Percentiles rank a stretch among this genome's conserved stretches.
These are phyloP conservation scores for Eutrigla gurnardus DNA, from an alignment of 2,797 vertebrate genomes.

Conservation along the genomic window DNA sequence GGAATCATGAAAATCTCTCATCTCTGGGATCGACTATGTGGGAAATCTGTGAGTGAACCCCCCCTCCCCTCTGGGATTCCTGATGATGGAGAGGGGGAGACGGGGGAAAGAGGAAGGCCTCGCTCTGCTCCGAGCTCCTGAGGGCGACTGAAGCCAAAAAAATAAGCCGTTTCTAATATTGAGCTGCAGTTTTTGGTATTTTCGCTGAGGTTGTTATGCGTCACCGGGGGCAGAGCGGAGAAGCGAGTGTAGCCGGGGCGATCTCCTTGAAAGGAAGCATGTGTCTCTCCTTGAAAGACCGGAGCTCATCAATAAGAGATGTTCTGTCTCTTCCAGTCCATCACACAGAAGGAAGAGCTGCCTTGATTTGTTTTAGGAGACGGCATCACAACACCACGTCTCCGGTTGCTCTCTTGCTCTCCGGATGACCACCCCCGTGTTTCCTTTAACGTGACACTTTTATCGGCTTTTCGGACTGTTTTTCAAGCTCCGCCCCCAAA, in stretches of 20 bases:
- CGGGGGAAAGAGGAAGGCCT: slow-evolving; percentile 51
- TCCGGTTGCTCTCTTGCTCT: slow-evolving; percentile 21
- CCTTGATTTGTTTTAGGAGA: slow-evolving; percentile 70
- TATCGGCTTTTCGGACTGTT: slow-evolving; percentile 25
- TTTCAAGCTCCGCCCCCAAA: slow-evolving; percentile 26
- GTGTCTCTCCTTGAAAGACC: slow-evolving; percentile 76
- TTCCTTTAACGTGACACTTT: slow-evolving; percentile 45
- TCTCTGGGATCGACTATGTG: slow-evolving; percentile 69
- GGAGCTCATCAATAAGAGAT: slow-evolving; percentile 81
- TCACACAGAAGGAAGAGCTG: slow-evolving; percentile 64
- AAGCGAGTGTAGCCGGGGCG: slow-evolving; percentile 37
- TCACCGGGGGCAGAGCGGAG: slow-evolving; percentile 43
- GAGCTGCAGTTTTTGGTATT: slow-evolving; percentile 44
- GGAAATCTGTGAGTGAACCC: slow-evolving; percentile 68
- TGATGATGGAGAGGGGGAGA: slow-evolving; percentile 58
- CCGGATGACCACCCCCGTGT: slow-evolving; percentile 34
- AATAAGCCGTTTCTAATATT: slow-evolving; percentile 60
- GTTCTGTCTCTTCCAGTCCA: slow-evolving; percentile 75
- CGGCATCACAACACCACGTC: slow-evolving; percentile 35
- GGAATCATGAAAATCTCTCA: slow-evolving; percentile 72
- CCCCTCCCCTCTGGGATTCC: slow-evolving; percentile 51
- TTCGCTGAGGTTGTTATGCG: slow-evolving; percentile 40
- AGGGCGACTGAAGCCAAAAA: slow-evolving; percentile 58
- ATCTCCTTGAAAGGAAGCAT: slow-evolving; percentile 74
- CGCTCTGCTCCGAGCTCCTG: slow-evolving; percentile 50